Evolutionary conservation across 1,140 invertebrate species (phyloP).

Genomic region (Aphis craccivora): DNA sequence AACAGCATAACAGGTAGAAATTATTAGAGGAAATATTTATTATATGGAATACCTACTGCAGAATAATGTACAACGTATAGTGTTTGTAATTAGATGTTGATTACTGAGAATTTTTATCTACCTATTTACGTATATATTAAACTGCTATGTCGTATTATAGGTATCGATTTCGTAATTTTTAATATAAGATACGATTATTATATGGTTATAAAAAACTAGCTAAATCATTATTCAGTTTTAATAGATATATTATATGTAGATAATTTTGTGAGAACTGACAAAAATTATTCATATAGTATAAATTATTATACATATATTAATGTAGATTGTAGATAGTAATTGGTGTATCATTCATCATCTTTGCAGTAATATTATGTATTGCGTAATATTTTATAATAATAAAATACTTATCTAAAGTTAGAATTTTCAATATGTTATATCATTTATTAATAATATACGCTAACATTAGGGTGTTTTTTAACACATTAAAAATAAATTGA

Average conservation of each 20-base stretch:
- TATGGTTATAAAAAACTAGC: neutral
- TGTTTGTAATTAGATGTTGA: neutral
- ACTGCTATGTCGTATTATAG: neutral
- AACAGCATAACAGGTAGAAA: neutral
- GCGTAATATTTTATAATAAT: neutral
- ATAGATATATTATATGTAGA: neutral
- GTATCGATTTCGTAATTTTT: neutral
- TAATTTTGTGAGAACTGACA: neutral
- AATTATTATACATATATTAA: too few species aligned
- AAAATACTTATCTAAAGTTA: neutral
- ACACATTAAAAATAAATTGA: neutral
- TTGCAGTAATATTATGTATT: neutral
- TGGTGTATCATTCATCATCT: neutral
- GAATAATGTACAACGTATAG: neutral
- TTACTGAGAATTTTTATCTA: neutral
- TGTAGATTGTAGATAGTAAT: neutral
- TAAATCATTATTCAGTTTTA: neutral
- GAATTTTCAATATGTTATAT: neutral
- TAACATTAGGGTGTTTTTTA: neutral
- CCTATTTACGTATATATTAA: neutral
- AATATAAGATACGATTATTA: neutral
- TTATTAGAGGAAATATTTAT: neutral
- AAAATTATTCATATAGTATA: neutral
- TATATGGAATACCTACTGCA: neutral
- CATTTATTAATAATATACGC: too few species aligned